Evolutionary conservation across 2,113 vertebrate genomes (phyloP), one percentile per base, ranked within the genome.

Genomic region (Alosa alosa): DNA sequence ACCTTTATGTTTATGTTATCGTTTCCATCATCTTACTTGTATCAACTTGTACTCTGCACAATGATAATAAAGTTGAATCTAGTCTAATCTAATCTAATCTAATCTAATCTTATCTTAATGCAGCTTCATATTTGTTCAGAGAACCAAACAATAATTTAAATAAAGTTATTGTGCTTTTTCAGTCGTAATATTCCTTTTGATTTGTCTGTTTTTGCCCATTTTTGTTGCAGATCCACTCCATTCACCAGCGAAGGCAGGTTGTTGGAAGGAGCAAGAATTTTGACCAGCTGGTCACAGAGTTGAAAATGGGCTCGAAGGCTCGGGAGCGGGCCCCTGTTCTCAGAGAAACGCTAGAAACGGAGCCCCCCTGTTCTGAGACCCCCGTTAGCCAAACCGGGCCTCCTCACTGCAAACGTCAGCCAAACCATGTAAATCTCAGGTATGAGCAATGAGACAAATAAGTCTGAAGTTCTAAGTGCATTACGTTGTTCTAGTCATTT

Each of bases 201-300:
- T 84, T 15, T 84, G 15, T n/a, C 60, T 57, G 15, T 31, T 8
- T 8, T 44, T 68, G n/a, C 25, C 25, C 22, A 25, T 25, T 31
- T 13, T 17, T 84, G 36, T 82, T 93, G 89, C 91, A 97, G 96
- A 96, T 95, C 89, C 96, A 97, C 90, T 95, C 95, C 0, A 93
- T 96, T 82, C 95, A 96, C 85, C 96, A 96, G 92, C 96, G 96
- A 50, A 93, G 96, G n/a, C 95, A 95, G 90, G 93, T 95, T 68
- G 90, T 89, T 78, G 95, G 96, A 11, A 95, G 94, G 20, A 93
- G 91, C 82, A 96, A 96, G 92, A 94, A 92, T 68, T 94, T 95
- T 8, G 95, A 96, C 0, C 95, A 96, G 86, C 88, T 96, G 86
- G 94, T 96, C 85, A 94, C 91, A 0, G 95, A 96, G 88, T 92